Percentiles rank a stretch among this genome's conserved stretches.
Evolutionary conservation across 1,140 invertebrate species (phyloP).

Genomic region (Apis mellifera): DNA sequence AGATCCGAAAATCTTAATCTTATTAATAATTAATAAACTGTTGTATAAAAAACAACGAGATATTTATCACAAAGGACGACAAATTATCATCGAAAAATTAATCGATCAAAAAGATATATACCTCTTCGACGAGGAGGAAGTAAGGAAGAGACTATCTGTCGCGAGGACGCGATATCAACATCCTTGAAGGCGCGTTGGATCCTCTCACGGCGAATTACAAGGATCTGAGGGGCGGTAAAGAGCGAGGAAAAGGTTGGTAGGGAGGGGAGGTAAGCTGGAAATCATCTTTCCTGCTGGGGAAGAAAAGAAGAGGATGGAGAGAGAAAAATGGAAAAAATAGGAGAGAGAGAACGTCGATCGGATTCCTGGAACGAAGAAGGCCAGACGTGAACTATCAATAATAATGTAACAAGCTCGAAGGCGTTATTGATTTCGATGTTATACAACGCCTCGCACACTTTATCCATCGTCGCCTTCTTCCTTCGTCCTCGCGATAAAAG

Average conservation of each 20-base stretch:
- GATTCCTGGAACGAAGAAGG: not conserved
- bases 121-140: not conserved
- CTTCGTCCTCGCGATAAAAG: not conserved
- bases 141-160: not conserved
- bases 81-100: not conserved
- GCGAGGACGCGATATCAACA: not conserved
- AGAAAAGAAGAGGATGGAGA: not conserved
- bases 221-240: not conserved
- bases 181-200: not conserved
- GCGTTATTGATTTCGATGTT: constrained; percentile 32
- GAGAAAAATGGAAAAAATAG: not conserved
- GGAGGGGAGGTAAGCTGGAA: constrained; percentile 11
- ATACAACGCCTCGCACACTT: constrained; percentile 9
- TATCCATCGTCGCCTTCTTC: not conserved
- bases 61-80: not conserved
- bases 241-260: not conserved
- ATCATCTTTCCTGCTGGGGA: constrained; percentile 3
- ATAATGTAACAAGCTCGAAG: constrained; percentile 39
- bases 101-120: constrained; percentile 3
- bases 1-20: too few species aligned
- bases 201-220: constrained; percentile 31
- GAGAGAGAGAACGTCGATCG: not conserved
- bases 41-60: too few species aligned
- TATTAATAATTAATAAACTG: too few species aligned
- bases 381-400: constrained; percentile 30